Evolutionary conservation across 2,113 vertebrate genomes (phyloP), one percentile per base, ranked within the genome.

Genomic region (Perccottus glenii): DNA sequence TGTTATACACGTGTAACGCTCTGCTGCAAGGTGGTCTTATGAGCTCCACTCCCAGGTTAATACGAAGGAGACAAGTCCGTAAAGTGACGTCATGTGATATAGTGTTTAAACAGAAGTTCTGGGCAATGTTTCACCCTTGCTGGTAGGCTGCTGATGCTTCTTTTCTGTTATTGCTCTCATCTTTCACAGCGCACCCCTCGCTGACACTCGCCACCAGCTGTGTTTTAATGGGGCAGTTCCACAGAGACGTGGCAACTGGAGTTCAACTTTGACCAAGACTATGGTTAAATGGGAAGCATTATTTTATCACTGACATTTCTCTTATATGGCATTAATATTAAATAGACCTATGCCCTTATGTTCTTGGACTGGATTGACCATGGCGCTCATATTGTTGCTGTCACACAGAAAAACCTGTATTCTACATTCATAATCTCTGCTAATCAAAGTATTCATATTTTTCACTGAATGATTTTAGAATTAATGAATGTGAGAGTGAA

Each of bases 141-240:
- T 67, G 68, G n/a, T 40, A 0, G 27, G 44, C 73, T n/a, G 19
- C 56, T 55, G 75, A 77, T 56, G 71, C 60, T 79, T 67, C 77
- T 80, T 75, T 66, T 67, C 68, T 57, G 68, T 86, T 87, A 89
- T 90, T 89, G 70, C 78, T 51, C 75, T 84, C 89, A 84, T 90
- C 73, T 80, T 80, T 90, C 87, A 87, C 75, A 46, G 57, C 5
- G 49, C 74, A 36, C 67, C 59, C 38, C 68, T 63, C 12, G 15
- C 70, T 80, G 87, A 87, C 87, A 90, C 77, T 82, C 14, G 83
- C 89, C 87, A 89, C 81, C 63, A 87, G 86, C 71, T 67, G 59
- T 33, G 77, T 82, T 87, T 84, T 84, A 86, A 90, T 82, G 73
- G 72, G 60, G 52, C 64, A 64, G 51, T 53, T 84, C 69, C 64